Percentiles rank a stretch among this genome's conserved stretches.
These are phyloP conservation scores for Neopelma chrysocephalum DNA, from an alignment of 2,797 vertebrate genomes.

Conservation along the genomic window DNA sequence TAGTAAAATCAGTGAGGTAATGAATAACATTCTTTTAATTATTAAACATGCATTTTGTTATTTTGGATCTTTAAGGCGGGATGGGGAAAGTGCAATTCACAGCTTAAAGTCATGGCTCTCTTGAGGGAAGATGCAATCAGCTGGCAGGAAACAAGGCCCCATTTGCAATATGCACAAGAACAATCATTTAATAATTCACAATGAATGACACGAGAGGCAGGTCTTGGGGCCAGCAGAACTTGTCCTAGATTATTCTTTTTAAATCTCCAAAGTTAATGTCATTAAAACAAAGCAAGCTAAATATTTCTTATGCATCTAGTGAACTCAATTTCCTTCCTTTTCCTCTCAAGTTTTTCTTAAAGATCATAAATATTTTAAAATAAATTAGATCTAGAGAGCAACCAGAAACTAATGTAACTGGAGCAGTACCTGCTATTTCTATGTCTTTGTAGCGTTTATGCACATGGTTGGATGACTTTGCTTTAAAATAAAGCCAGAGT, in stretches of 20 bases:
- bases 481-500: slow-evolving; percentile 12
- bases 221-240: slow-evolving; percentile 44
- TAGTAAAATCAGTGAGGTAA: slow-evolving; percentile 56
- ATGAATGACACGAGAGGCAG: slow-evolving; percentile 51
- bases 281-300: slow-evolving; percentile 4
- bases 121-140: slow-evolving; percentile 65
- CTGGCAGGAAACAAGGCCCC: slow-evolving; percentile 73
- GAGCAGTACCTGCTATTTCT: slow-evolving; percentile 17
- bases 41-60: slow-evolving; percentile 77
- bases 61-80: slow-evolving; percentile 54
- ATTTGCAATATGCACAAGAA: slow-evolving; percentile 68
- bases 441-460: neutral
- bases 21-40: slow-evolving; percentile 72
- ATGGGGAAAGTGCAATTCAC: slow-evolving; percentile 40
- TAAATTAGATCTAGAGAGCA: neutral
- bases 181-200: slow-evolving; percentile 75
- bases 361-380: slow-evolving; percentile 35
- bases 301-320: neutral
- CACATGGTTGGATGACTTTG: neutral
- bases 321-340: slow-evolving; percentile 5
- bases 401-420: neutral
- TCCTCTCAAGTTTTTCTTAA: neutral
- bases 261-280: slow-evolving; percentile 25
- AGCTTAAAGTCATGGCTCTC: slow-evolving; percentile 69
- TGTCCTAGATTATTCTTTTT: neutral